These are phyloP conservation scores for Castor canadensis DNA, from an alignment of 2,113 vertebrate genomes.

Conservation along the genomic window DNA sequence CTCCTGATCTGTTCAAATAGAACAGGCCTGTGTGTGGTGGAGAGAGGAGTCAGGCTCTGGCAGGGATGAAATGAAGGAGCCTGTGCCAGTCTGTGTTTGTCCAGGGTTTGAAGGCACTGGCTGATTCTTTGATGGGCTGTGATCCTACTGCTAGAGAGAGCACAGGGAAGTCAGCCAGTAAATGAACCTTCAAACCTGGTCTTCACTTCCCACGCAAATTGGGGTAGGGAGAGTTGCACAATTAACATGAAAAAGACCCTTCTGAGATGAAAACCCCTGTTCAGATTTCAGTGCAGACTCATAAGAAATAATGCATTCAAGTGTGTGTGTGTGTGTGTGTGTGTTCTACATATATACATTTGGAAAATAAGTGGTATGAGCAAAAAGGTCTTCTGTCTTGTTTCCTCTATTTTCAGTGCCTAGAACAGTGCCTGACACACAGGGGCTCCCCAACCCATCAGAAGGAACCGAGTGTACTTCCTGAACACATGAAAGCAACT, in stretches of 20 bases:
- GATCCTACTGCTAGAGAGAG: slow-evolving; percentile 64
- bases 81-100: slow-evolving; percentile 17
- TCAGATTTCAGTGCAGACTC: slow-evolving; percentile 6
- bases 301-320: neutral
- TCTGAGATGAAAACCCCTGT: neutral
- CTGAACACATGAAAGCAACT: neutral
- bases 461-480: neutral
- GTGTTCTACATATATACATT: neutral
- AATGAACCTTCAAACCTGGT: slow-evolving; percentile 52
- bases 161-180: slow-evolving; percentile 64
- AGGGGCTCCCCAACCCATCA: neutral
- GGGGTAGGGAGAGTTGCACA: neutral
- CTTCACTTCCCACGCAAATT: neutral
- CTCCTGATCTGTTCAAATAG: slow-evolving; percentile 62
- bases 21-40: slow-evolving; percentile 50
- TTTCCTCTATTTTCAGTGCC: neutral
- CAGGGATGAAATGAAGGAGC: slow-evolving; percentile 61
- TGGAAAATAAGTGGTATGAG: neutral
- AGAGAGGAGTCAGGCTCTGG: slow-evolving; percentile 46
- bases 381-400: neutral
- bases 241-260: slow-evolving; percentile 63
- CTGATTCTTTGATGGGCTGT: slow-evolving; percentile 65
- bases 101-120: slow-evolving; percentile 58
- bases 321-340: neutral
- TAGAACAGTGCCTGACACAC: neutral